phyloP scores from a whole-genome alignment of 2,113 vertebrate species.

The Toxotes chatareus region DNA sequence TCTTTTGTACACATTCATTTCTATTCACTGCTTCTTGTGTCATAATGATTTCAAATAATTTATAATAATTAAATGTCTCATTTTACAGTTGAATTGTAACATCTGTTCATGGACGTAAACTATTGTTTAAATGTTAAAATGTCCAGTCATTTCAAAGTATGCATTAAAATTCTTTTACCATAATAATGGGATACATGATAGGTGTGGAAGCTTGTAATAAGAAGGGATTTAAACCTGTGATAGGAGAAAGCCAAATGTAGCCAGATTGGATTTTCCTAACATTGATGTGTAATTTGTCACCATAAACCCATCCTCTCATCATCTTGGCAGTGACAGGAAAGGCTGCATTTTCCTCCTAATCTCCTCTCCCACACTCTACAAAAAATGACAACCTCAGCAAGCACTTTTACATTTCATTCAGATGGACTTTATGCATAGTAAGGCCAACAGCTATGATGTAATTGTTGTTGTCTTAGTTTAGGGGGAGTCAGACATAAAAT shows the following conservation, averaged over 20 bases:
- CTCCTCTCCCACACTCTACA: constrained; percentile 19
- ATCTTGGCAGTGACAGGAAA: constrained; percentile 47
- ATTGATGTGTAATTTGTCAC: constrained; percentile 64
- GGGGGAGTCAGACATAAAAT: not conserved
- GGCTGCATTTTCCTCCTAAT: constrained; percentile 49
- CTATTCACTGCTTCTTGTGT: not conserved
- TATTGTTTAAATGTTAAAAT: constrained; percentile 30
- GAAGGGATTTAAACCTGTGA: constrained; percentile 57
- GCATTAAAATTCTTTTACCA: constrained; percentile 26
- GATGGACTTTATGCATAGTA: constrained; percentile 1
- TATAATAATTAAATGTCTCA: not conserved
- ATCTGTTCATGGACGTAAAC: not conserved
- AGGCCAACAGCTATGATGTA: constrained; percentile 14
- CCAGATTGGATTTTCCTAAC: constrained; percentile 57
- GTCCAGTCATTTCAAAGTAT: constrained; percentile 24
- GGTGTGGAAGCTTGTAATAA: constrained; percentile 44
- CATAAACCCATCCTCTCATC: constrained; percentile 61
- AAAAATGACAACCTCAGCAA: constrained; percentile 41
- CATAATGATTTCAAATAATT: constrained; percentile 15
- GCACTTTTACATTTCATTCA: constrained; percentile 45
- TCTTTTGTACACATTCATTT: not conserved
- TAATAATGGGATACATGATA: constrained; percentile 44
- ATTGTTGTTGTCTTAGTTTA: constrained; percentile 18
- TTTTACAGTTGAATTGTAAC: not conserved
- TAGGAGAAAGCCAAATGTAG: constrained; percentile 45